Evolutionary conservation across 2,113 vertebrate genomes (phyloP), one percentile per base, ranked within the genome.

Genomic region (Poicephalus meyeri): DNA sequence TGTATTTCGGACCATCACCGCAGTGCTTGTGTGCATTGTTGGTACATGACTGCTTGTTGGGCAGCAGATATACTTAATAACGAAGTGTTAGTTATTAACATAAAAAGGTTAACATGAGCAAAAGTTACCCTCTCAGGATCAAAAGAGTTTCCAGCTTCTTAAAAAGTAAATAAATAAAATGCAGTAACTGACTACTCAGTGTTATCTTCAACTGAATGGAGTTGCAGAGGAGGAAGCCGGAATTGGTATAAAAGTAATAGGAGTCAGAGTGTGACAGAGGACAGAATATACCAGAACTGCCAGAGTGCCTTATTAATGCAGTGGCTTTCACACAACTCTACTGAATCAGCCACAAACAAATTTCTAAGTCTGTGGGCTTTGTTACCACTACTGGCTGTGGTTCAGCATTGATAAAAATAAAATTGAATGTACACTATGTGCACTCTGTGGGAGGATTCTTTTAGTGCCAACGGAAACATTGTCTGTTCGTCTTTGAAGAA

Each of bases 401-500:
- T 72, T 96, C 87, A 80, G 81, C 58, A 4, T 1, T 11, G 81
- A 15, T 65, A 93, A 87, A 95, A 96, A 96, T 96, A 93, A 86
- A 70, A 16, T 5, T 7, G 88, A 61, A 68, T 29, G 94, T 87
- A 77, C 74, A 2, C 65, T 81, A 17, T 52, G 94, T 81, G 89
- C 88, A 4, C 93, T 49, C 85, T 46, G 93, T 73, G 88, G 95
- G 95, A 96, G 91, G 89, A 80, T 69, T 52, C 87, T 68, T 28
- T 4, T 13, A 13, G 81, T 73, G 85, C 89, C 91, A 93, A 29
- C 18, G 87, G 95, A 95, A 95, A 91, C 94, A 93, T 77, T 95
- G 92, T 95, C 92, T 95, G 94, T 44, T 96, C 21, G 0, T 61
- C 82, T 37, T 29, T 70, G 81, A 4, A 83, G 94, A 46, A 73